Evolutionary conservation across 2,113 vertebrate genomes (phyloP).

Genomic region (Hydropotes inermis): DNA sequence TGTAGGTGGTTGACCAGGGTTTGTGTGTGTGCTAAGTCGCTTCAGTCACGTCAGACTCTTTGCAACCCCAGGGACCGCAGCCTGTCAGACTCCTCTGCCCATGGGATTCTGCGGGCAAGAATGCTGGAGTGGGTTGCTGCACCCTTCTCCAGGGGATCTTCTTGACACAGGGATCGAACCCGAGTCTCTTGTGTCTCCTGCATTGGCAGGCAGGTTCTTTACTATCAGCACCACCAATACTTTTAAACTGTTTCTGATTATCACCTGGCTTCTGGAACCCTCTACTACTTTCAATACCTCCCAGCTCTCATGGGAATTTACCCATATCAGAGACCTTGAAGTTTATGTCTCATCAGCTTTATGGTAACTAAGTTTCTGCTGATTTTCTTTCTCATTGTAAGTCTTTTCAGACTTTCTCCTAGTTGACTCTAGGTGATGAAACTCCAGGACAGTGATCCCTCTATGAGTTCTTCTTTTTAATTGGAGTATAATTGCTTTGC

Average conservation of each 20-base stretch:
- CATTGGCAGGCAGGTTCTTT: not conserved
- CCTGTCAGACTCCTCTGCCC: not conserved
- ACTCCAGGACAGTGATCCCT: not conserved
- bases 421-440: not conserved
- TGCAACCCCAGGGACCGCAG: not conserved
- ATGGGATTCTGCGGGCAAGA: not conserved
- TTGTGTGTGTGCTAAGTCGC: not conserved
- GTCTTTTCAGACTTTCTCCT: not conserved
- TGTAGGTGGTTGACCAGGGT: not conserved
- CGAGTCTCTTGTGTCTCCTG: not conserved
- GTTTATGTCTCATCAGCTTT: not conserved
- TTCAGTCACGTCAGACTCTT: not conserved
- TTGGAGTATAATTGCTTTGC: not conserved
- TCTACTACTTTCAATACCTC: not conserved
- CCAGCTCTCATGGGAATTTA: not conserved
- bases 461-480: not conserved
- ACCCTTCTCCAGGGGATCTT: not conserved
- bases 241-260: not conserved
- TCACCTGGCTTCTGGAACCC: not conserved
- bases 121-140: not conserved
- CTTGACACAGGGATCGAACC: not conserved
- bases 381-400: not conserved
- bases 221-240: not conserved
- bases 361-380: not conserved
- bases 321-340: not conserved